Percentiles rank a stretch among this genome's conserved stretches.
Evolutionary conservation across 2,113 vertebrate species (phyloP).

Genomic region (Nycticebus coucang): DNA sequence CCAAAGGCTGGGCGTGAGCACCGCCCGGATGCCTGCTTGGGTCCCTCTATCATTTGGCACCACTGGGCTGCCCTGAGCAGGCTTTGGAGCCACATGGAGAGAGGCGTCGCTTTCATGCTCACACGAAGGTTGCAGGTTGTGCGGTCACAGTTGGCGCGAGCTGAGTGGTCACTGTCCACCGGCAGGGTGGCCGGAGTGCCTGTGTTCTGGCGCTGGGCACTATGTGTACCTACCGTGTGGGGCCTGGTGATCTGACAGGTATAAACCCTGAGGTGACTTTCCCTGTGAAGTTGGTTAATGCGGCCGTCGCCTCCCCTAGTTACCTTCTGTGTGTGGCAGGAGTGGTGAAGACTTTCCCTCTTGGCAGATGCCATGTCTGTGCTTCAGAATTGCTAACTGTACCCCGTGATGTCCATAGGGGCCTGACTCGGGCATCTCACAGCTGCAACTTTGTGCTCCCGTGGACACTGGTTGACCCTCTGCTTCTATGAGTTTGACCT

Average conservation of each 20-base stretch:
- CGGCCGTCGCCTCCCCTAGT: accelerated
- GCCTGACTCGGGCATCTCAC: background rate
- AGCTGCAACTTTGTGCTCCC: background rate
- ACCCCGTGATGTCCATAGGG: no score
- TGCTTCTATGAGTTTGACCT: no score
- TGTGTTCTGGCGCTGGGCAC: no score
- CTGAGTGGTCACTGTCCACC: background rate
- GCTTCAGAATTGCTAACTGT: background rate
- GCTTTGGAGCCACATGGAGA: slow-evolving; percentile 18
- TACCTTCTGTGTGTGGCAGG: background rate
- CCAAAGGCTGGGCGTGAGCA: background rate
- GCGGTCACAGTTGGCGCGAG: background rate
- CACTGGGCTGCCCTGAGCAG: background rate
- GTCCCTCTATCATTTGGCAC: no score
- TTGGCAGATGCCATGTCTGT: background rate
- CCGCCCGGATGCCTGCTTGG: accelerated
- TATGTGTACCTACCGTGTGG: no score
- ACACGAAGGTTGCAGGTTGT: background rate
- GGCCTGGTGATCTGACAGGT: accelerated
- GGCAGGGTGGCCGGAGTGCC: no score
- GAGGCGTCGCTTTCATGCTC: slow-evolving; percentile 36
- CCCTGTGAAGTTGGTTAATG: background rate
- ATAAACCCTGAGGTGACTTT: background rate
- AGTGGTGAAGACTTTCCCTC: accelerated
- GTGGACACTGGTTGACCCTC: background rate